Base-by-base conservation (phyloP, 2,113 vertebrate species). In the Odobenus rosmarus region DNA sequence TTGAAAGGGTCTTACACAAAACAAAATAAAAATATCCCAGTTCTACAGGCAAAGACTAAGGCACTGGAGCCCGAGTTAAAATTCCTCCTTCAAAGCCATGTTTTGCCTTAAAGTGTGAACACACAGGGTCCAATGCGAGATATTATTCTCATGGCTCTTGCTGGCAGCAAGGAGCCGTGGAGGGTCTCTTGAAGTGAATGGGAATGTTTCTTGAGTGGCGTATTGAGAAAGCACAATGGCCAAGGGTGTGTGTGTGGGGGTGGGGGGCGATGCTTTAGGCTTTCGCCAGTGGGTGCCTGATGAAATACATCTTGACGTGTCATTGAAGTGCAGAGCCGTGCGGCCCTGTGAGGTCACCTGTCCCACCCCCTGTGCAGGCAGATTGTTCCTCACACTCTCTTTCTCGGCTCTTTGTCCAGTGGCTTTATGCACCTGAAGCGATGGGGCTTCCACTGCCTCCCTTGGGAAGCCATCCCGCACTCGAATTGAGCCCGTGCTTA, bases 391-490 rank as follows among this genome's bases (percentile, higher is more conserved):
- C 42, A 72, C 7, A 0, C 96, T 96, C 33, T 97, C 83, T 98
- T 95, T 96, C 96, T 82, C 76, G 72, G 95, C 95, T 97, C 96
- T 99, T 98, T 98, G 97, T 96, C 97, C 98, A 24, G 86, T 71
- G 94, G 91, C 95, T 98, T 97, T 98, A 89, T 97, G 95, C 95
- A 80, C 93, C 97, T 98, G 98, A 96, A 98, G 97, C 90, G 97
- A 97, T 95, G 95, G 97, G 97, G 98, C 98, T 98, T 97, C 92
- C 90, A 86, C 90, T 13, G 24, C 85, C 62, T 98, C 98, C 96
- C 97, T 97, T 84, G 98, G 97, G 98, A 98, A 93, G 96, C 93
- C 93, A 46, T 72, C 83, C 76, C 6, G 4, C 92, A 84, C 83
- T 97, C 39, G 7, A 57, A 93, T 33, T 33, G 91, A 97, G 89